Evolutionary conservation across 2,113 vertebrate species (phyloP).

Genomic region (Fulmarus glacialis): DNA sequence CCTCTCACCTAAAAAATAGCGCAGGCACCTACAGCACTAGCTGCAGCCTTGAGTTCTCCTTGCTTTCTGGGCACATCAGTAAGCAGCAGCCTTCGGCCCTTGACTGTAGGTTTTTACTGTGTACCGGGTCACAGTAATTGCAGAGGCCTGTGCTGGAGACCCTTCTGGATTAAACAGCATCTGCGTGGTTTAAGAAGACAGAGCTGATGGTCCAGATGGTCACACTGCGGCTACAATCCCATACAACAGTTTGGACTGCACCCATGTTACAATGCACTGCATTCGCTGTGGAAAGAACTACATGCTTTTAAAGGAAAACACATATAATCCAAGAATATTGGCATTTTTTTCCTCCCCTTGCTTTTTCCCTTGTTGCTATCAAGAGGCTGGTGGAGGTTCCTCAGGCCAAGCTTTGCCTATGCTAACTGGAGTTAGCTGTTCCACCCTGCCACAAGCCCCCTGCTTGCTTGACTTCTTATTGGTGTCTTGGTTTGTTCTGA

Average conservation of each 20-base stretch:
- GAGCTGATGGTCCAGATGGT: background rate
- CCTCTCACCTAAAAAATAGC: background rate
- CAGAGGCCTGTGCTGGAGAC: background rate
- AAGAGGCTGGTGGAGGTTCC: background rate
- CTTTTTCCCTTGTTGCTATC: background rate
- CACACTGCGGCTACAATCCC: background rate
- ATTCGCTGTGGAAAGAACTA: background rate
- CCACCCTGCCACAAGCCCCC: background rate
- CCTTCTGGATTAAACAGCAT: background rate
- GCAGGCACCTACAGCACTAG: background rate
- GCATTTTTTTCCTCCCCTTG: background rate
- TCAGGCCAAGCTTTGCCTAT: background rate
- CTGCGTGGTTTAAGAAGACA: background rate
- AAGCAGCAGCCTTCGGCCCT: background rate
- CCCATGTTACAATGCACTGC: background rate
- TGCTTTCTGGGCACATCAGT: background rate
- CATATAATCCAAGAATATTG: background rate
- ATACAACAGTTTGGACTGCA: accelerated
- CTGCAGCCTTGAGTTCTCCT: background rate
- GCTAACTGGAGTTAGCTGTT: background rate
- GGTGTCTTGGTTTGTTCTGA: background rate
- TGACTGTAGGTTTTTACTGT: background rate
- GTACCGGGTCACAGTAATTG: background rate
- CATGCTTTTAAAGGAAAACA: background rate
- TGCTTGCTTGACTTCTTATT: background rate